Conservation (phyloP, 2,113 vertebrate genomes). For the Muntiacus reevesi region DNA sequence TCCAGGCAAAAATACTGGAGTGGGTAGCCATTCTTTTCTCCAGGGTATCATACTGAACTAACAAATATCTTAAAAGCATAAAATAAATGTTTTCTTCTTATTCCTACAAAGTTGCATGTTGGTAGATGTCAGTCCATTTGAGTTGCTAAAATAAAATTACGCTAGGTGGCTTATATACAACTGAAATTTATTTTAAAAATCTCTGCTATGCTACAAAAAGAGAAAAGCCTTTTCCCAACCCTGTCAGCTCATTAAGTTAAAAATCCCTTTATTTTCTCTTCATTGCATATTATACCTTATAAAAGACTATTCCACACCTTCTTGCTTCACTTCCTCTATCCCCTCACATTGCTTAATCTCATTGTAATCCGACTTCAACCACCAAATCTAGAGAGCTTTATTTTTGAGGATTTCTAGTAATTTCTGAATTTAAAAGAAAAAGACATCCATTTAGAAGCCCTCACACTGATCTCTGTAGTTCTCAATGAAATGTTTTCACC, state of each 20-base stretch:
- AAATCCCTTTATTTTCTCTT: background rate
- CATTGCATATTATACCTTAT: background rate
- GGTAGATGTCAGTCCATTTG: background rate
- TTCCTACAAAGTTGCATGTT: background rate
- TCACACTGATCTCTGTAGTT: background rate
- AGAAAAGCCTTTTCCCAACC: background rate
- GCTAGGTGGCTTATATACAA: background rate
- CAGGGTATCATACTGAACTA: background rate
- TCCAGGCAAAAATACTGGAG: background rate
- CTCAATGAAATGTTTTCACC: background rate
- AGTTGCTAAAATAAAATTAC: background rate
- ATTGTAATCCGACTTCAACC: background rate
- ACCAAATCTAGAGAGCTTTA: background rate
- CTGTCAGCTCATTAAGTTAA: conserved; percentile 3
- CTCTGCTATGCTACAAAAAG: background rate
- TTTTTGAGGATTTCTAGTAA: background rate
- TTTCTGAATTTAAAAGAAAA: background rate
- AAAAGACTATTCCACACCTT: background rate
- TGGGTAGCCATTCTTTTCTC: background rate
- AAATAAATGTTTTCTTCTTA: background rate
- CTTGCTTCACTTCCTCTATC: background rate
- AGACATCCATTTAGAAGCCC: background rate
- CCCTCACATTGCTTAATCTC: background rate
- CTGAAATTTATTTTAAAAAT: background rate
- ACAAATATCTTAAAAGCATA: background rate